phyloP scores from a whole-genome alignment of 2,888 invertebrate species.

The Physocephala rufipes region DNA sequence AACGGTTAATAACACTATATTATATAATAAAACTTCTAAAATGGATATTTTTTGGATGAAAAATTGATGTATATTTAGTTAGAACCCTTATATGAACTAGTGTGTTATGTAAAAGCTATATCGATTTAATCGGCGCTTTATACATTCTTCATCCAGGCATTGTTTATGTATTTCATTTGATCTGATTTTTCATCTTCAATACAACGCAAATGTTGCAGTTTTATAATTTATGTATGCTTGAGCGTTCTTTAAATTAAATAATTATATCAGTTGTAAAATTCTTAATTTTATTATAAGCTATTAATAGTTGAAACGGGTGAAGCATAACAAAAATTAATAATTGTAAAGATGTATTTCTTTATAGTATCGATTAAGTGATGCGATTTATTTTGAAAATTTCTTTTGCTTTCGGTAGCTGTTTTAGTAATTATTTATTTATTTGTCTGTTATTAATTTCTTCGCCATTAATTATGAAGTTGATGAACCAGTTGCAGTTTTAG shows the following conservation, averaged over 20 bases:
- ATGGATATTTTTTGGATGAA: too few species aligned
- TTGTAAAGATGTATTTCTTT: constrained; percentile 9
- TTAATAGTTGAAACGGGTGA: constrained; percentile 21
- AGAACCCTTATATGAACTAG: too few species aligned
- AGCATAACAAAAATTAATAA: constrained; percentile 26
- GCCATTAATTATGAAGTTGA: constrained; percentile 40
- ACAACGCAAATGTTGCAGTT: constrained; percentile 26
- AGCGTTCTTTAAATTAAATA: constrained; percentile 16
- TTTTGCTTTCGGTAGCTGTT: constrained; percentile 24
- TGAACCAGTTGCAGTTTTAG: constrained; percentile 58
- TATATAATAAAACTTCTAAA: too few species aligned
- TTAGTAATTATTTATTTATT: constrained; percentile 13
- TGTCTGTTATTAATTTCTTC: constrained; percentile 3
- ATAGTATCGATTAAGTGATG: constrained; percentile 22
- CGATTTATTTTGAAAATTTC: constrained; percentile 29
- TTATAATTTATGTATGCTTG: constrained; percentile 25
- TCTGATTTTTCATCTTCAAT: constrained; percentile 20
- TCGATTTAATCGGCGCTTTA: too few species aligned
- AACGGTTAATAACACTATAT: too few species aligned
- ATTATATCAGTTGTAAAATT: constrained; percentile 22
- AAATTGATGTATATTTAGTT: too few species aligned
- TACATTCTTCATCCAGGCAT: not conserved
- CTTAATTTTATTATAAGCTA: constrained; percentile 15
- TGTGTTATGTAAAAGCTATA: too few species aligned
- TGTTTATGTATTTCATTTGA: constrained; percentile 19